Percentiles rank a stretch among this genome's conserved stretches.
Conservation (phyloP, 2,888 invertebrate species). For the Pseudolycoriella hygida region DNA sequence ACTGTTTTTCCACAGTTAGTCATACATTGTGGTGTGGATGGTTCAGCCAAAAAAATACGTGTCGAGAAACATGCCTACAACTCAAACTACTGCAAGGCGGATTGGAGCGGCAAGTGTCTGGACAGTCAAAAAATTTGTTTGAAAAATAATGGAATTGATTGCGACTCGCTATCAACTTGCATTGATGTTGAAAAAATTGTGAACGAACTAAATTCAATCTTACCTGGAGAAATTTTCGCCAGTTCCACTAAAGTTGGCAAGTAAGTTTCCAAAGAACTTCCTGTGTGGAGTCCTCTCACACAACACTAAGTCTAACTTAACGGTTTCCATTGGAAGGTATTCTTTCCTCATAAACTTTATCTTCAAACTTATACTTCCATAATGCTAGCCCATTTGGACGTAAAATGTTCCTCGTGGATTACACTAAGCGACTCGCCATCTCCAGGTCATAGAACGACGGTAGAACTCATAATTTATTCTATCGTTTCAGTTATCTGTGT, state of each 20-base stretch:
- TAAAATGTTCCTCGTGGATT: no score
- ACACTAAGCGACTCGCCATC: no score
- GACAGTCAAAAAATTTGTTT: slow-evolving; percentile 15
- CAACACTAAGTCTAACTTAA: no score
- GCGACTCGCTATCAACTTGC: slow-evolving; percentile 17
- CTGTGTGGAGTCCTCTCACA: no score
- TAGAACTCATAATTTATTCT: slow-evolving; percentile 37
- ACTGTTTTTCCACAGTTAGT: slow-evolving; percentile 24
- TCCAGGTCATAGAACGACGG: no score
- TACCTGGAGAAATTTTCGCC: slow-evolving; percentile 3
- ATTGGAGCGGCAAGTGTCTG: slow-evolving; percentile 20
- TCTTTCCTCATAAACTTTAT: no score
- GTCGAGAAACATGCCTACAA: slow-evolving; percentile 27
- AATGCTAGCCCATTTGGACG: no score
- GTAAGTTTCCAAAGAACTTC: slow-evolving; percentile 17
- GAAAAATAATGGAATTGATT: slow-evolving; percentile 12
- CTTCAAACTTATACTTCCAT: no score
- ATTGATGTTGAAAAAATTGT: slow-evolving; percentile 30
- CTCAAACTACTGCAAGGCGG: slow-evolving; percentile 21
- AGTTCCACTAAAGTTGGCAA: slow-evolving; percentile 35
- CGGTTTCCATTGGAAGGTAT: no score
- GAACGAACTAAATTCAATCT: slow-evolving; percentile 13
- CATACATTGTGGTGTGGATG: slow-evolving; percentile 27
- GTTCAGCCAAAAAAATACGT: slow-evolving; percentile 19
- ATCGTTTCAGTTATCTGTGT: slow-evolving; percentile 56